Conservation (phyloP, 2,113 vertebrate species). For the Porphyrio hochstetteri region DNA sequence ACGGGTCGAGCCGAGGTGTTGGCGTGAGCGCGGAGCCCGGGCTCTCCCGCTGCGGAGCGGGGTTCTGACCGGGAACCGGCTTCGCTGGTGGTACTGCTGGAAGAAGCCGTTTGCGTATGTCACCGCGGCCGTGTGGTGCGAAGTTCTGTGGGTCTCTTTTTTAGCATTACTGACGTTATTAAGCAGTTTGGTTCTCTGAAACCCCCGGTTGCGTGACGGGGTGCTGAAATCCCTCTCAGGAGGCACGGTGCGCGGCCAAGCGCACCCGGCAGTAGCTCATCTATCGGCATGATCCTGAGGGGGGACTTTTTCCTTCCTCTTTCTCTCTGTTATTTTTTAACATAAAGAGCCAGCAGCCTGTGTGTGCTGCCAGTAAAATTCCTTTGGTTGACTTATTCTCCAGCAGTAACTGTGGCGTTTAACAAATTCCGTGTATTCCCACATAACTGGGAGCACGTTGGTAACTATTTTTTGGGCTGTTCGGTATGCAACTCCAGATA, state of each 20-base stretch:
- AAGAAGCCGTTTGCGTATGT: fast-evolving
- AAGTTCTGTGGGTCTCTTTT: fast-evolving
- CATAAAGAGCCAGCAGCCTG: neutral
- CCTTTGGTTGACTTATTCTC: neutral
- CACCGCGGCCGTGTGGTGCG: fast-evolving
- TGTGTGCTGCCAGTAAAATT: neutral
- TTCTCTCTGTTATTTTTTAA: no score
- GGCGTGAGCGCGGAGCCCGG: no score
- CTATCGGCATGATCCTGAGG: no score
- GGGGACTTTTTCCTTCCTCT: no score
- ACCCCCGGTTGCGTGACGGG: fast-evolving
- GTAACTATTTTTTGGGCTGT: neutral
- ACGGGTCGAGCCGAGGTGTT: no score
- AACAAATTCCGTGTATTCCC: neutral
- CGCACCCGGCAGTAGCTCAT: neutral
- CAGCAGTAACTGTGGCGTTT: neutral
- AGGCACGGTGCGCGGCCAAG: fast-evolving
- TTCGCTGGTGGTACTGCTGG: neutral
- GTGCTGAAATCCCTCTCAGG: neutral
- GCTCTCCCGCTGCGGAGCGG: fast-evolving
- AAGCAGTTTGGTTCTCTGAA: neutral
- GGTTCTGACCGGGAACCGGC: fast-evolving
- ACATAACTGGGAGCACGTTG: neutral
- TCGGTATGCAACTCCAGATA: neutral
- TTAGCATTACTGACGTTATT: fast-evolving